These are phyloP conservation scores for Cyprinodon diabolis DNA, from an alignment of 2,797 vertebrate genomes.

Conservation along the genomic window DNA sequence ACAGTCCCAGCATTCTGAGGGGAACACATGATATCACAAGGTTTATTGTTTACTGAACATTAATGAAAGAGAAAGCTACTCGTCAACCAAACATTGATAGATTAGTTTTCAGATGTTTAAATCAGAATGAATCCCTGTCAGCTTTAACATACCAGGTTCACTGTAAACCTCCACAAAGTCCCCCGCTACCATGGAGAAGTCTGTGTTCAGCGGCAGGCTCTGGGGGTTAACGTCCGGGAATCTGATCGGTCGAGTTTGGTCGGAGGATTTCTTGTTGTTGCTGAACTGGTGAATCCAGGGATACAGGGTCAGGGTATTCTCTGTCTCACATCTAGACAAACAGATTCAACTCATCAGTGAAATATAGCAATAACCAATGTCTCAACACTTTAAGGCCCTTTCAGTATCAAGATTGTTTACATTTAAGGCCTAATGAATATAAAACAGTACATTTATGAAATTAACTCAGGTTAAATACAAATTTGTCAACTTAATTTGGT, in stretches of 20 bases:
- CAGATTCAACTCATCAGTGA: conserved; percentile 24
- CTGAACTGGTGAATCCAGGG: conserved; percentile 99
- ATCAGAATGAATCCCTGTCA: neutral
- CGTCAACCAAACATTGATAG: neutral
- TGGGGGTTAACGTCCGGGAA: conserved; percentile 97
- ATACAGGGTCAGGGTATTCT: conserved; percentile 92
- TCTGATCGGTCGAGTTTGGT: conserved; percentile 92
- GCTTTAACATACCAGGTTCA: conserved; percentile 84
- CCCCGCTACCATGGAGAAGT: conserved; percentile 99
- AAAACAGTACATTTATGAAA: neutral
- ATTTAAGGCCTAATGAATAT: neutral
- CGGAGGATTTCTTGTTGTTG: conserved; percentile 94
- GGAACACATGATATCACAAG: conserved; percentile 10
- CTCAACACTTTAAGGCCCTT: neutral
- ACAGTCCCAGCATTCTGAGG: conserved; percentile 93
- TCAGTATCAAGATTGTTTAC: neutral
- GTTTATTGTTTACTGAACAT: neutral
- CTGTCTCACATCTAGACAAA: conserved; percentile 88
- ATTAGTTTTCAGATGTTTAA: neutral
- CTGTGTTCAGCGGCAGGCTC: conserved; percentile 87
- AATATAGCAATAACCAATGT: conserved; percentile 2
- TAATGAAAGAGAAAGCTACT: neutral
- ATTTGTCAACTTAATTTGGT: no score
- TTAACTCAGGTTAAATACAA: neutral
- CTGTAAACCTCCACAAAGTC: conserved; percentile 98